These are phyloP conservation scores for Phalacrocorax aristotelis DNA, from an alignment of 2,113 vertebrate species.

Conservation along the genomic window DNA sequence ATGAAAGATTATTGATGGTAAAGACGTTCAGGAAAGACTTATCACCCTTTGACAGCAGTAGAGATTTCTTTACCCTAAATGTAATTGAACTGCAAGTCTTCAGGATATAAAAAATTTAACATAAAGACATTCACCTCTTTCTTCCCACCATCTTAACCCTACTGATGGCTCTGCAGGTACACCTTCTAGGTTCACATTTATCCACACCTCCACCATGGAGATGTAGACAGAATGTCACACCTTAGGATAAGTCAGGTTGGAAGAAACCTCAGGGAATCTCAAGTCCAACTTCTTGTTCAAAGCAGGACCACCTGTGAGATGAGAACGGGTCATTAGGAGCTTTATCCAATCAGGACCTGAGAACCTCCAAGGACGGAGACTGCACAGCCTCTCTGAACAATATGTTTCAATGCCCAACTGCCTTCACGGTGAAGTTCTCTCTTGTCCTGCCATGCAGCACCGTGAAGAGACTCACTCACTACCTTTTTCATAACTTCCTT, in stretches of 20 bases:
- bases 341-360: neutral
- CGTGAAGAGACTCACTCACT: fast-evolving
- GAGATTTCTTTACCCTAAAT: neutral
- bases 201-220: neutral
- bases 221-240: fast-evolving
- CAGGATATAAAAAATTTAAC: neutral
- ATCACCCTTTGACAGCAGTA: neutral
- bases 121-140: neutral
- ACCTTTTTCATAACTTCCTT: neutral
- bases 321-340: neutral
- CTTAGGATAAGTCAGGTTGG: neutral
- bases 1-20: neutral
- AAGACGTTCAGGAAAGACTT: neutral
- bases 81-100: neutral
- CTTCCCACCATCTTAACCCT: too few relatives aligned
- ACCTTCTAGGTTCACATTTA: fast-evolving
- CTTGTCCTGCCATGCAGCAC: fast-evolving
- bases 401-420: neutral
- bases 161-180: neutral
- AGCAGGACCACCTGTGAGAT: neutral
- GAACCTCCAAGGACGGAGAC: neutral
- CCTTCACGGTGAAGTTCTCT: neutral
- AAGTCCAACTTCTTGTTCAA: neutral
- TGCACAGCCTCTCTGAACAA: neutral
- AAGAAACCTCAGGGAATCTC: fast-evolving